Evolutionary conservation across 2,113 vertebrate genomes (phyloP), one percentile per base, ranked within the genome.

Genomic region (Nycticryphes semicollaris): DNA sequence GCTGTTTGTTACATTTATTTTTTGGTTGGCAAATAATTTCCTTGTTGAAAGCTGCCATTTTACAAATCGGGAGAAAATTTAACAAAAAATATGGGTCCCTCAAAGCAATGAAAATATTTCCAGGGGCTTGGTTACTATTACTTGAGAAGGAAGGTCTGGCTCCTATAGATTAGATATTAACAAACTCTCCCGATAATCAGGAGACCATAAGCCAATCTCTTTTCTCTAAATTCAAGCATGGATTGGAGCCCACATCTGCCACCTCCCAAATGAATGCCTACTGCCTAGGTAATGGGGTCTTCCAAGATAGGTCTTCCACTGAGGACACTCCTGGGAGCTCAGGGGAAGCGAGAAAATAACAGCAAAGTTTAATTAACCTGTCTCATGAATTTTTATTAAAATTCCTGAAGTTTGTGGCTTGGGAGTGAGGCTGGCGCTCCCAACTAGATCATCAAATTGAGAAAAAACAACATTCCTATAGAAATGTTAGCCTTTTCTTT

Each of bases 311-410:
- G 25, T 43, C 54, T 75, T 85, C 30, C 68, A 77, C 8, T 47
- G 37, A 35, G 43, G 10, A n/a, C 18, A 27, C 74, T 82, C 62
- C 57, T 60, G 48, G 74, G 67, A 87, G 69, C 13, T 87, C 84
- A 89, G 28, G 66, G 10, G 33, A 92, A 81, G 28, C 63, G 3
- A 81, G 63, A 41, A 92, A 84, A 63, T 67, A 74, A 77, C 25
- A 77, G 17, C 50, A 80, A 60, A 86, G 35, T 51, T 90, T 82
- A 89, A 81, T 84, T 84, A 93, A 94, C 23, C 31, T 30, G 28
- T 85, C 37, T 80, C 15, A 81, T n/a, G 25, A 67, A 54, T 94
- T 89, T 88, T 90, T 91, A 81, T 86, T 74, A 81, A 70, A 88
- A 81, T 74, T 74, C 48, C 47, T 77, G 51, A 67, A 91, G 33